A percentile compares a stretch with the other conserved stretches of the same genome.
These are phyloP conservation scores for Adelosebastes latens DNA, from an alignment of 2,797 vertebrate genomes.

Conservation along the genomic window DNA sequence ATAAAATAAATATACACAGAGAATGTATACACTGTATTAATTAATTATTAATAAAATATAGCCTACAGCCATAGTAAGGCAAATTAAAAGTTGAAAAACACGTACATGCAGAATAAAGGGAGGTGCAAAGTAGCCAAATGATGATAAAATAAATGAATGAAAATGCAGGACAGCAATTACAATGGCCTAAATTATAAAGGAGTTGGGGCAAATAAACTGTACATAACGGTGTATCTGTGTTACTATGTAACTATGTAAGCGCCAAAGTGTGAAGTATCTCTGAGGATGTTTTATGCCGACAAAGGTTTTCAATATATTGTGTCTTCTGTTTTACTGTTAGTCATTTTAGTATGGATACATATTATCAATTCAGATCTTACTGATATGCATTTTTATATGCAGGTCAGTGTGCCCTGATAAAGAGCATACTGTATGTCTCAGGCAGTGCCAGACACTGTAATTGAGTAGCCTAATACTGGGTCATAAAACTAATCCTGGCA, in stretches of 20 bases:
- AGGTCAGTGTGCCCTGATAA: conserved; percentile 25
- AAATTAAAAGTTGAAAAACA: not conserved
- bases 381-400: not conserved
- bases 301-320: not conserved
- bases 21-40: not conserved
- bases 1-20: not conserved
- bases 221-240: not conserved
- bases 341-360: not conserved
- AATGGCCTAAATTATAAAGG: not conserved
- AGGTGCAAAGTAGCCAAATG: not conserved
- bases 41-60: not conserved
- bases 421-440: not conserved
- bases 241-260: not conserved
- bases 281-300: not conserved
- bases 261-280: not conserved
- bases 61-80: not conserved
- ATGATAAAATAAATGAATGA: not conserved
- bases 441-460: conserved; percentile 25
- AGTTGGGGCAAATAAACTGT: not conserved
- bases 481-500: not conserved
- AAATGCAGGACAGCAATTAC: not conserved
- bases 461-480: conserved; percentile 37
- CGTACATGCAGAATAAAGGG: not conserved
- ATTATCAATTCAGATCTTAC: not conserved
- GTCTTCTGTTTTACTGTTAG: not conserved